Base-by-base conservation (phyloP, 2,888 invertebrate genomes). In the Drosophila sordidula region DNA sequence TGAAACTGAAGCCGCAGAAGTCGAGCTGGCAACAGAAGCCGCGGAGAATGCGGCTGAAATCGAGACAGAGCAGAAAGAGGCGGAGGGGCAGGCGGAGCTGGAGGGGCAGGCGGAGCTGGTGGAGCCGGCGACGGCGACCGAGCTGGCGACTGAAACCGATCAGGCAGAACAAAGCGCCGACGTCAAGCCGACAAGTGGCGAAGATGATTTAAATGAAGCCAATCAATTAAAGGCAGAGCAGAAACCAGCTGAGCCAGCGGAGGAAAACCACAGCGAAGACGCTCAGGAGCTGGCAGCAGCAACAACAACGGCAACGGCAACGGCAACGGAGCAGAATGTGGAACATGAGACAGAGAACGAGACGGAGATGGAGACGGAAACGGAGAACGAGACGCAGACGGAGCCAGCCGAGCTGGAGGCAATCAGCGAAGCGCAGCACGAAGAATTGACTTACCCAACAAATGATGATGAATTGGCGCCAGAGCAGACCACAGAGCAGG, bases 391-490 rank as follows among this genome's bases (percentile, higher is more conserved):
- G 14, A 34, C 12, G n/a, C 16, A 11, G 39, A 36, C 45, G 12
- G 44, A 49, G 46, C 29, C 36, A 9, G 63, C 55, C 25, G 75
- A 56, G 51, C 42, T 47, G 58, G 76, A 70, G 70, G 73, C 83
- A 85, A 85, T 72, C 78, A 87, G 64, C 68, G 84, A 84, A 76
- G 80, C 84, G 62, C 75, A 83, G 67, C 80, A 80, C 71, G 80
- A 85, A 66, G 83, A 86, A 73, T 77, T 86, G 80, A 78, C 87
- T 77, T 78, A 82, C 82, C 82, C 87, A 89, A 75, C 87, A 87
- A 87, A 87, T 89, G 85, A 87, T 84, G 87, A 87, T 89, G 85
- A 86, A 86, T 86, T 86, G 88, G 88, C 88, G 85, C 84, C 88
- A 83, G 63, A 77, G 47, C 61, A 44, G 47, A 55, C 57, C 70